A percentile compares a stretch with the other conserved stretches of the same genome.
phyloP scores from a whole-genome alignment of 2,113 vertebrate genomes.

The Petrocephalus zakoni region DNA sequence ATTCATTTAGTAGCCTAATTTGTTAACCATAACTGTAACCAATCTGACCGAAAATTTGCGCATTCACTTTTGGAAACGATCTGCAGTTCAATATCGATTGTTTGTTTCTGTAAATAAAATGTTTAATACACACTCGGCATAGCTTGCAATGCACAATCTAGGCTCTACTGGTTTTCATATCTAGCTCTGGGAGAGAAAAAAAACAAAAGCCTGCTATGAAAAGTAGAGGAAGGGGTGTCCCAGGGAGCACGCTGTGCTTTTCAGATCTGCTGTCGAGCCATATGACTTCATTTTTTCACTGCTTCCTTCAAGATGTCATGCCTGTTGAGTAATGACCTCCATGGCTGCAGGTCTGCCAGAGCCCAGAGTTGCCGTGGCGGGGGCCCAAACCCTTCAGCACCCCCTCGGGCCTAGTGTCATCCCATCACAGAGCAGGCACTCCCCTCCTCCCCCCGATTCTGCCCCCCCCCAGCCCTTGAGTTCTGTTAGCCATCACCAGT shows the following conservation, averaged over 20 bases:
- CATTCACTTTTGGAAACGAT: no score
- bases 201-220: not conserved
- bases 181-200: not conserved
- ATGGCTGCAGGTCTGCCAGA: conserved; percentile 35
- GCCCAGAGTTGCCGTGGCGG: conserved; percentile 45
- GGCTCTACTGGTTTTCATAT: conserved; percentile 21
- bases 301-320: conserved; percentile 42
- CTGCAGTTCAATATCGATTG: no score
- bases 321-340: conserved; percentile 44
- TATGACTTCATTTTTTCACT: conserved; percentile 47
- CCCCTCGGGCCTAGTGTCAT: conserved; percentile 18
- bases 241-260: conserved; percentile 37
- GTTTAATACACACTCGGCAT: not conserved
- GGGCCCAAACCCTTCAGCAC: conserved; percentile 42
- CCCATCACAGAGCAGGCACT: not conserved
- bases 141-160: not conserved
- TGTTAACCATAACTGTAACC: no score
- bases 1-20: not conserved
- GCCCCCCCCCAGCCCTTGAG: not conserved
- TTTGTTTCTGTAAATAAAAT: not conserved
- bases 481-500: not conserved
- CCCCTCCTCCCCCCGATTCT: not conserved
- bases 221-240: conserved; percentile 25
- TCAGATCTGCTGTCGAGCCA: conserved; percentile 36
- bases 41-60: no score